phyloP scores from a whole-genome alignment of 1,140 invertebrate genomes.

The Diprion similis region DNA sequence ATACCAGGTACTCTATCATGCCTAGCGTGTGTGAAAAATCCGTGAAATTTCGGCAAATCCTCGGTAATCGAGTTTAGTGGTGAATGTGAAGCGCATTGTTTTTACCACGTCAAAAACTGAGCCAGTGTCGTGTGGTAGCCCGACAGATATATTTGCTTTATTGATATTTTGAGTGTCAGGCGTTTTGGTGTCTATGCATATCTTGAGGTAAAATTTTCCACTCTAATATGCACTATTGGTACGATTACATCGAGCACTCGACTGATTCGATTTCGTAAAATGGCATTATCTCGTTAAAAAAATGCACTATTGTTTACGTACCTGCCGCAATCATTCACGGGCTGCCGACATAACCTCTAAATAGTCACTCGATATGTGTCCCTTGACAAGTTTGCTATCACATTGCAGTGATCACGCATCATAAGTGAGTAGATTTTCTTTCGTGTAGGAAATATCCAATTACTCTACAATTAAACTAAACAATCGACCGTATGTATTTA shows the following conservation, averaged over 20 bases:
- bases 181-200: slow-evolving; percentile 57
- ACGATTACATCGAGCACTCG: neutral
- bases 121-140: slow-evolving; percentile 32
- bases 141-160: slow-evolving; percentile 51
- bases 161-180: slow-evolving; percentile 55
- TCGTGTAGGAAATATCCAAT: too few relatives aligned
- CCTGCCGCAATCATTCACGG: slow-evolving; percentile 32
- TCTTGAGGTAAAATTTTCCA: slow-evolving; percentile 48
- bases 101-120: slow-evolving; percentile 30
- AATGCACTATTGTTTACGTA: slow-evolving; percentile 46
- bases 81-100: slow-evolving; percentile 25
- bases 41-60: slow-evolving; percentile 39
- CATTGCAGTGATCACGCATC: neutral
- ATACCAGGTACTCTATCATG: slow-evolving; percentile 43
- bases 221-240: slow-evolving; percentile 8
- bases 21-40: slow-evolving; percentile 33
- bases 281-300: slow-evolving; percentile 13
- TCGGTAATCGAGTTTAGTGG: slow-evolving; percentile 38
- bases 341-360: slow-evolving; percentile 45
- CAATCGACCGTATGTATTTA: too few relatives aligned
- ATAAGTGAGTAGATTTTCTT: neutral
- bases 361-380: neutral
- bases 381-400: neutral
- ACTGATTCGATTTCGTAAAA: neutral
- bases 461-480: too few relatives aligned